Evolutionary conservation across 1,140 invertebrate species (phyloP), one percentile per base, ranked within the genome.

Genomic region (Penaeus vannamei): DNA sequence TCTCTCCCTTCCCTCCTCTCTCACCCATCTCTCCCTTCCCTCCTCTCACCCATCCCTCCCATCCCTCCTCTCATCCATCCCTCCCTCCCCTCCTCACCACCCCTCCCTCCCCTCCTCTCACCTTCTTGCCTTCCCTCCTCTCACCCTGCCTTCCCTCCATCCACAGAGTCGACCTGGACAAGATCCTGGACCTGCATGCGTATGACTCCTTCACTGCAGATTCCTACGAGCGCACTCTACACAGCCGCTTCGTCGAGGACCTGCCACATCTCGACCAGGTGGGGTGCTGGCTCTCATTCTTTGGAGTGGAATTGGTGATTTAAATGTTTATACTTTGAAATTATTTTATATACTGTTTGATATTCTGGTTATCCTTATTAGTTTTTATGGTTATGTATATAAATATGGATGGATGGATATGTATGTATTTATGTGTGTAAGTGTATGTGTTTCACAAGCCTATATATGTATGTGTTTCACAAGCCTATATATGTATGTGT

Each of bases 101-200:
- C 36, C 36, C 8, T 1, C 36, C 22, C 26, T 26, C 72, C 29
- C 72, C 26, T 77, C 36, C 26, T 20, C 72, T 20, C 72, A 42
- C 36, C 36, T 8, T 7, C 36, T n/a, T n/a, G n/a, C 1, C 72
- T 17, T 29, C 72, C 72, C 17, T 29, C 29, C 19, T 14, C 17
- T n/a, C 72, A 3, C 72, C 14, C 1, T 14, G 72, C 14, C 29
- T 77, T 23, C 29, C 76, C 1, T 29, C 76, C 76, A 1, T 23
- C 76, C n/a, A 5, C 69, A 91, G 91, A 76, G 85, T 91, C 7
- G 84, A 89, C 14, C 66, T 91, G 32, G 80, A 86, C 46, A 85
- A 90, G n/a, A 69, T 91, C 19, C 82, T 91, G 62, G 91, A 91
- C 80, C 90, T 91, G 23, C 87, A 90, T 42, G 91, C 91, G 7